A percentile compares a stretch with the other conserved stretches of the same genome.
These are phyloP conservation scores for Cyclophora albipunctata DNA, from an alignment of 2,888 invertebrate genomes.

Conservation along the genomic window DNA sequence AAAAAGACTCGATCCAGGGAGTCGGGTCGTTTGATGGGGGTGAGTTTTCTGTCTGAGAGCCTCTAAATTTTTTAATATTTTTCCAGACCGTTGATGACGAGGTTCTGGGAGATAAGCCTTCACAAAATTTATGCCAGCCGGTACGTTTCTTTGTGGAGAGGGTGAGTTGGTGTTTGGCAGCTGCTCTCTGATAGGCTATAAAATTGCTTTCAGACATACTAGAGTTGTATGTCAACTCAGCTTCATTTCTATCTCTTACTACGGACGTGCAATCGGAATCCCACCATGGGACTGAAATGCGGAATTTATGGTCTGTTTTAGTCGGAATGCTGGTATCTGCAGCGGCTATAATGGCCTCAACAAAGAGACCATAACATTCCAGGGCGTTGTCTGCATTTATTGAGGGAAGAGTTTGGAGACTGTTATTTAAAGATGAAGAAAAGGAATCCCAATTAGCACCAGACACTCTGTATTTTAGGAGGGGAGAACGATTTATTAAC, in stretches of 20 bases:
- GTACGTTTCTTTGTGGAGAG: slow-evolving; percentile 3
- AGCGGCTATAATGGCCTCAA: background rate
- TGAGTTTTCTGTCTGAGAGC: background rate
- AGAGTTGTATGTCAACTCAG: background rate
- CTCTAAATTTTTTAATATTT: slow-evolving; percentile 4
- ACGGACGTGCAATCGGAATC: slow-evolving; percentile 4
- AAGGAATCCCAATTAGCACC: slow-evolving; percentile 5
- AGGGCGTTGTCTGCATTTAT: background rate
- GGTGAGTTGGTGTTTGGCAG: background rate
- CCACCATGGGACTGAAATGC: slow-evolving; percentile 4
- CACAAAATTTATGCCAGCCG: slow-evolving; percentile 8
- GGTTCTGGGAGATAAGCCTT: slow-evolving; percentile 5
- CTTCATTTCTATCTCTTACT: background rate
- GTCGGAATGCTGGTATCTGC: slow-evolving; percentile 1
- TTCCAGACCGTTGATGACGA: slow-evolving; percentile 8
- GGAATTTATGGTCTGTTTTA: background rate
- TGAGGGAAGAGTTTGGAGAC: background rate
- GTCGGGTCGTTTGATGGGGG: slow-evolving; percentile 1
- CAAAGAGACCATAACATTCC: background rate
- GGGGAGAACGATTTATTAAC: background rate
- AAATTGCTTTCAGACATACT: slow-evolving; percentile 2
- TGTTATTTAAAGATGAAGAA: background rate
- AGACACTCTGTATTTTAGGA: slow-evolving; percentile 9
- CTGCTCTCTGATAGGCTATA: background rate
- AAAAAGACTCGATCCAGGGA: slow-evolving; percentile 2